Base-by-base conservation (phyloP, 2,888 invertebrate species). In the Heliconius cydno region DNA sequence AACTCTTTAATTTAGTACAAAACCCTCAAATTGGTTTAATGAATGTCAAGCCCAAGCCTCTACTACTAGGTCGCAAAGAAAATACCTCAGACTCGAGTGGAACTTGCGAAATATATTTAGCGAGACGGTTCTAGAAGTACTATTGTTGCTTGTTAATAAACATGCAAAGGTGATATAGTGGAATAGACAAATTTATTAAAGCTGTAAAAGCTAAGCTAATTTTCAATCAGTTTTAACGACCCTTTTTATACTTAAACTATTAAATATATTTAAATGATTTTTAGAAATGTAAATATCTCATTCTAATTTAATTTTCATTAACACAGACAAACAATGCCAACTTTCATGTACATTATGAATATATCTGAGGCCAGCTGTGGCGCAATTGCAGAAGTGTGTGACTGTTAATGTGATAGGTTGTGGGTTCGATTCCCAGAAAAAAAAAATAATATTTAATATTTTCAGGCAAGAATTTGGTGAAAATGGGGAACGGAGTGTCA, bases 31-130 rank as follows among this genome's bases (percentile, higher is more conserved):
- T 70, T 70, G 70, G 70, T 46, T 70, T 70, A 25, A 41, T 46
- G 70, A 70, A 70, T 70, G 41, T 46, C 70, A 70, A 70, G 41
- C 25, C 22, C 12, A 6, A 19, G 19, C 52, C 19, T 19, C 70
- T 46, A 46, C 41, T 70, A 25, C 41, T 41, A 46, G n/a, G 41
- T 41, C 70, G 25, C 41, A 70, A 70, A 70, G 68, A 70, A 70
- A 70, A 41, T 25, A 70, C 70, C 41, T 41, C 70, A 46, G 41
- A 25, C 70, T 70, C 2, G 41, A 70, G 70, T 70, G 70, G 70
- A 70, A 70, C 70, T 70, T 70, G 70, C 15, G 25, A 70, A 70
- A 41, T 70, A 70, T 46, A 70, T 70, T 70, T 41, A 70, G 41
- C 70, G 15, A 25, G 70, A 46, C 70, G 12, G 41, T 46, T 70